These are phyloP conservation scores for Meganola albula DNA, from an alignment of 2,888 invertebrate species.

Conservation along the genomic window DNA sequence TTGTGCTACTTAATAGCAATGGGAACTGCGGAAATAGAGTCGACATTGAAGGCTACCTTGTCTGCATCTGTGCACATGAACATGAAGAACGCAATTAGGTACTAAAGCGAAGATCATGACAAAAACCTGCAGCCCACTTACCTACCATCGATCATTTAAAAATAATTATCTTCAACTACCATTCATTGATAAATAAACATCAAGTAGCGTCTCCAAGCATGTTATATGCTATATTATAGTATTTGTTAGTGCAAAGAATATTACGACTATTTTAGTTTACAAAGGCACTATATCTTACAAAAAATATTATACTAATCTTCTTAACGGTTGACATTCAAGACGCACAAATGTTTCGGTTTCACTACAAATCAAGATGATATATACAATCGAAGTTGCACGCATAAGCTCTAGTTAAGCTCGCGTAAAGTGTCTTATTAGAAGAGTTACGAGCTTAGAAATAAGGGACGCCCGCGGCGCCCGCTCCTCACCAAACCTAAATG, in stretches of 20 bases:
- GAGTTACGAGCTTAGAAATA: conserved; percentile 65
- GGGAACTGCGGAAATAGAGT: conserved; percentile 40
- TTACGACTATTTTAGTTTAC: conserved; percentile 16
- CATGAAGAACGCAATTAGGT: conserved; percentile 29
- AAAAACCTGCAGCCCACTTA: conserved; percentile 41
- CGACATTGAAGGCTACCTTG: conserved; percentile 31
- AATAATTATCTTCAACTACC: conserved; percentile 47
- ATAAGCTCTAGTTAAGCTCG: conserved; percentile 61
- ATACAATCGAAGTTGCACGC: conserved; percentile 56
- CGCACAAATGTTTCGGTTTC: conserved; percentile 50
- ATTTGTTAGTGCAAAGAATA: conserved; percentile 37
- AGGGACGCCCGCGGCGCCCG: conserved; percentile 64
- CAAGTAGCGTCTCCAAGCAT: conserved; percentile 17
- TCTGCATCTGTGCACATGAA: conserved; percentile 15
- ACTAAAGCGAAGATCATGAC: conserved; percentile 26
- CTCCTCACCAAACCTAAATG: conserved; percentile 53
- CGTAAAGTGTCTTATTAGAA: conserved; percentile 68
- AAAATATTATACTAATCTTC: conserved; percentile 53
- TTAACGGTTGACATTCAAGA: conserved; percentile 44
- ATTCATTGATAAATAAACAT: conserved; percentile 31
- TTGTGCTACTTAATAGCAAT: conserved; percentile 22
- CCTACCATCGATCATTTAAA: conserved; percentile 48
- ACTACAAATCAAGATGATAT: conserved; percentile 68
- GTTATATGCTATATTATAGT: conserved; percentile 23
- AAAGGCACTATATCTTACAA: conserved; percentile 15